Base-by-base conservation (phyloP, 2,888 invertebrate genomes). In the Strigamia maritima region DNA sequence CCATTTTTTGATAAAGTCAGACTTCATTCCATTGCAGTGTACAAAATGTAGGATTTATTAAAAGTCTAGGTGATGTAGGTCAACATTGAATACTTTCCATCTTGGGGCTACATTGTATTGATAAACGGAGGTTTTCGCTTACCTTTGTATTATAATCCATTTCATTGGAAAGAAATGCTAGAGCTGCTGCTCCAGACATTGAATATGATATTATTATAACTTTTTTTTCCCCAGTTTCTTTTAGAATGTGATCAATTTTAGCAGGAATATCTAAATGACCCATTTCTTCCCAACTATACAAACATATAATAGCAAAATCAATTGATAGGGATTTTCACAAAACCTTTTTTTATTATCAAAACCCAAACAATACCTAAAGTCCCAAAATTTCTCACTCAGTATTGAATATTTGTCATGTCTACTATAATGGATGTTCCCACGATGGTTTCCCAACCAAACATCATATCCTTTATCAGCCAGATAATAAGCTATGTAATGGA, bases 171-270 rank as follows among this genome's bases (percentile, higher is more conserved):
- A 44, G 40, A 44, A 44, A 10, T 12, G 40, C 40, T 44, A 44
- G 2, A 44, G 40, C 10, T 44, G 40, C 40, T 44, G 40, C 40
- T 44, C 4, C 2, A 7, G 40, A 44, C 40, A 44, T 44, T 0
- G 95, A 96, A 86, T 97, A 95, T 0, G 96, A 97, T 54, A 95
- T 88, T 85, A 95, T 97, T 82, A 90, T 89, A 0, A 95, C 83
- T 77, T 90, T 87, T 0, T 88, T 82, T 31, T 89, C 87, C 0
- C 89, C 89, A 0, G 93, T 92, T 2, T 82, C 82, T 4, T 87
- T 85, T 75, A 90, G 85, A n/a, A 91, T 88, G 83, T 92, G 91
- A 84, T 95, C 91, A 80, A 97, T 90, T 82, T 90, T 91, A 0
- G 95, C 93, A 16, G 97, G 95, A 79, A 97, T 84, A 86, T 98